Evolutionary conservation across 2,888 invertebrate genomes (phyloP).

Genomic region (Catocala fraxini): DNA sequence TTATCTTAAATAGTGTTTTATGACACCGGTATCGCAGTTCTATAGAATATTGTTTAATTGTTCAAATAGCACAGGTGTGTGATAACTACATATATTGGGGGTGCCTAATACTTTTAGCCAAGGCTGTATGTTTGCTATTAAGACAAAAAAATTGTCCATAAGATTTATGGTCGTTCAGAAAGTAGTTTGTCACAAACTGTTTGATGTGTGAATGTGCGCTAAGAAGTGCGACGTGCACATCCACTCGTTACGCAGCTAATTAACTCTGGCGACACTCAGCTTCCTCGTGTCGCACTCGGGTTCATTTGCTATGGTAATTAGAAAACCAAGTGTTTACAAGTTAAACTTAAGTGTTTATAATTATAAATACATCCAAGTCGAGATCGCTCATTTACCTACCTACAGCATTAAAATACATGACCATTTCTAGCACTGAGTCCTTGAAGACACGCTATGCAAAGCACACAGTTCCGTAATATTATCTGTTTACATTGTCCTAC

Average conservation of each 20-base stretch:
- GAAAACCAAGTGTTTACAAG: background rate
- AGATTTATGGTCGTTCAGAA: too few species aligned
- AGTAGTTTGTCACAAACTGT: too few species aligned
- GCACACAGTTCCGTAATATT: slow-evolving; percentile 1
- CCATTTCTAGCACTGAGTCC: background rate
- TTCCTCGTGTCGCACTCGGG: background rate
- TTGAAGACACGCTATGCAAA: background rate
- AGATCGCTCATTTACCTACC: background rate
- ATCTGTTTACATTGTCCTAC: slow-evolving; percentile 1
- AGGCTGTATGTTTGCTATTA: too few species aligned
- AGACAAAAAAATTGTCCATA: too few species aligned
- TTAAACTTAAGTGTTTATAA: background rate
- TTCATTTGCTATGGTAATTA: slow-evolving; percentile 24
- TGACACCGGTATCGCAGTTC: too few species aligned
- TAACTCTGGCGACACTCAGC: background rate
- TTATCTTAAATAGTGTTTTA: too few species aligned
- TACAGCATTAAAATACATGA: background rate
- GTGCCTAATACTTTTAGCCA: too few species aligned
- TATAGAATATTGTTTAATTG: too few species aligned
- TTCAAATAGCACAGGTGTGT: too few species aligned
- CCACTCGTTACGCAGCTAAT: background rate
- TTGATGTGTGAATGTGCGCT: too few species aligned
- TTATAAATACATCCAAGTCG: background rate
- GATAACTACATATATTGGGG: too few species aligned
- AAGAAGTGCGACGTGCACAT: too few species aligned